Base-by-base conservation (phyloP, 2,888 invertebrate species). In the Hydrotaea cyrtoneurina region DNA sequence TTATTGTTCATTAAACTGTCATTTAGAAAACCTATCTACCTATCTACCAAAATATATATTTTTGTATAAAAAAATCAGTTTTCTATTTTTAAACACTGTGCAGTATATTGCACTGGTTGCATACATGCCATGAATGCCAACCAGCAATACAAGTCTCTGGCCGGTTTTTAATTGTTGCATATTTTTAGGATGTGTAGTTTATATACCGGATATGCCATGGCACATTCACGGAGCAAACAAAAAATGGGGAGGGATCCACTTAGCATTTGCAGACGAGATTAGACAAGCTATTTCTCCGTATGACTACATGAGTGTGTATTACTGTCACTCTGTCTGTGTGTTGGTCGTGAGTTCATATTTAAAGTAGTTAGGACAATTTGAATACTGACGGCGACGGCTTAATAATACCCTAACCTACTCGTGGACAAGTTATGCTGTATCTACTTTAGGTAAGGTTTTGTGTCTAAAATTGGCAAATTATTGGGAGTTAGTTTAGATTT, bases 131-230 rank as follows among this genome's bases (percentile, higher is more conserved):
- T 36, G 36, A 36, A 36, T 36, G 36, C 8, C 8, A 39, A 13
- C 39, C 11, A 39, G 55, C 62, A 26, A 36, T 19, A 39, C 31
- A 31, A 17, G 64, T 17, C 31, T 64, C 17, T 36, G 2, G 17
- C n/a, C 19, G n/a, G 31, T 26, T 36, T n/a, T 36, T 64, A 64
- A 64, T 64, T 64, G 64, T 36, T 64, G 64, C 64, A 64, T 64
- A 64, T 36, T 64, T 64, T 64, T 36, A 39, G 64, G 64, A 7
- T 0, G 36, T 23, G 2, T 57, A 15, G 15, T 55, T 55, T 55
- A 19, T 55, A 5, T 23, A 57, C 57, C 2, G 50, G 53, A 55
- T 13, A 5, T 23, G 11, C 21, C 17, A 57, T 17, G 57, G 7
- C n/a, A 21, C n/a, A 39, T 39, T 8, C 57, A 57, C 8, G 1